Percentiles rank a stretch among this genome's conserved stretches.
These are phyloP conservation scores for Myotis davidii DNA, from an alignment of 2,113 vertebrate genomes.

Conservation along the genomic window DNA sequence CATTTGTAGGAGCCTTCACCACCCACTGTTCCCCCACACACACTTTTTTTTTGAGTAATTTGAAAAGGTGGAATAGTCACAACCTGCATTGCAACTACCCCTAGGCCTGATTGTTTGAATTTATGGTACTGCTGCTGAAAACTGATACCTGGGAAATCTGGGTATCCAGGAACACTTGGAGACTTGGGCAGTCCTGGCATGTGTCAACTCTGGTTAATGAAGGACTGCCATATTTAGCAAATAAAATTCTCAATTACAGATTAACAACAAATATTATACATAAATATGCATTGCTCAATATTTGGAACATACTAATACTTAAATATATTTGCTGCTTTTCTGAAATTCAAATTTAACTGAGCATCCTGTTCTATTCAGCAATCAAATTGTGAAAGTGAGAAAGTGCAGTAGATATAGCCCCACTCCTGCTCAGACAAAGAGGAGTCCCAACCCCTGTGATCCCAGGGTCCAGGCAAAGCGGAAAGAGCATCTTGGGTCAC, in stretches of 20 bases:
- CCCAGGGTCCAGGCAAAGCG: neutral
- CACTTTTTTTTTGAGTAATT: neutral
- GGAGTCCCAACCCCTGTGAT: neutral
- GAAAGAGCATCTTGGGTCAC: neutral
- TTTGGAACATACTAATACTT: neutral
- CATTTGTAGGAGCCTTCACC: neutral
- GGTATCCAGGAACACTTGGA: neutral
- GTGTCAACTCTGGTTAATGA: neutral
- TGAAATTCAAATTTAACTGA: neutral
- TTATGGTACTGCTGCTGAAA: neutral
- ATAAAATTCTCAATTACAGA: neutral
- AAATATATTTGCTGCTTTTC: neutral
- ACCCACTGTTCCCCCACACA: neutral
- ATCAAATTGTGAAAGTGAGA: neutral
- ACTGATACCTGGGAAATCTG: neutral
- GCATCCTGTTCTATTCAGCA: neutral
- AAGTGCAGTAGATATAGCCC: neutral
- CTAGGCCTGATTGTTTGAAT: neutral
- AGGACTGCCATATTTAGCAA: neutral
- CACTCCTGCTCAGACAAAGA: neutral
- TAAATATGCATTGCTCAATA: neutral
- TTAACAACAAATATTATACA: neutral
- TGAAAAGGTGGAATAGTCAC: neutral
- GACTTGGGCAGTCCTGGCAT: rapidly evolving
- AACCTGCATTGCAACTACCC: neutral